Percentiles rank a stretch among this genome's conserved stretches.
These are phyloP conservation scores for Pterocles burchelli DNA, from an alignment of 2,113 vertebrate species.

Conservation along the genomic window DNA sequence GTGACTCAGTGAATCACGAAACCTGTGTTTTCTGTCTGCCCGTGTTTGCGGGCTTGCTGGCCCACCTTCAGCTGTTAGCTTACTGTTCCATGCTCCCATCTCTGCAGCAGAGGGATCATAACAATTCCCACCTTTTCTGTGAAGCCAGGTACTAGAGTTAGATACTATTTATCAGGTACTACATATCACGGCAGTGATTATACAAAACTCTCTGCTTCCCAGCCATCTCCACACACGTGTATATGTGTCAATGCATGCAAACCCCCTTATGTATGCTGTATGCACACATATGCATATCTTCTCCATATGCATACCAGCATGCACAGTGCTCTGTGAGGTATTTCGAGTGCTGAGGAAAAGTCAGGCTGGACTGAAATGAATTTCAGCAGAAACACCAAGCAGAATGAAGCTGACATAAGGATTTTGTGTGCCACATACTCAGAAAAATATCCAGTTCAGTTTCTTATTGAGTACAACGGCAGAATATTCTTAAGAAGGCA, in stretches of 20 bases:
- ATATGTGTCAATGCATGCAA: neutral
- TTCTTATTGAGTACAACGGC: neutral
- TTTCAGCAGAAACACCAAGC: neutral
- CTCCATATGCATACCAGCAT: neutral
- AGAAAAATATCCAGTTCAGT: neutral
- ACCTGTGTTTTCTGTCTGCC: neutral
- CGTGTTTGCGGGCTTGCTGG: accelerated
- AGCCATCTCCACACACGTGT: neutral
- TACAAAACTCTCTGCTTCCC: neutral
- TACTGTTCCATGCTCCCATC: neutral
- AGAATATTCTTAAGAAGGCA: neutral
- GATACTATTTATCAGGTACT: neutral
- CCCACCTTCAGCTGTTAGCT: neutral
- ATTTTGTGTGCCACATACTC: neutral
- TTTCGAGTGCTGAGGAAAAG: neutral
- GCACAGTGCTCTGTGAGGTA: neutral
- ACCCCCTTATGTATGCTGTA: neutral
- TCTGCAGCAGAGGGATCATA: neutral
- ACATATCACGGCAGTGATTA: neutral
- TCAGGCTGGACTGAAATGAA: neutral
- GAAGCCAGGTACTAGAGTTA: neutral
- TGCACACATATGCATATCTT: neutral
- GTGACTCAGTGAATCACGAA: neutral
- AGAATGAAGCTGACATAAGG: neutral
- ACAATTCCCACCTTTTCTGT: neutral